These are phyloP conservation scores for Candoia aspera DNA, from an alignment of 2,113 vertebrate genomes.

Conservation along the genomic window DNA sequence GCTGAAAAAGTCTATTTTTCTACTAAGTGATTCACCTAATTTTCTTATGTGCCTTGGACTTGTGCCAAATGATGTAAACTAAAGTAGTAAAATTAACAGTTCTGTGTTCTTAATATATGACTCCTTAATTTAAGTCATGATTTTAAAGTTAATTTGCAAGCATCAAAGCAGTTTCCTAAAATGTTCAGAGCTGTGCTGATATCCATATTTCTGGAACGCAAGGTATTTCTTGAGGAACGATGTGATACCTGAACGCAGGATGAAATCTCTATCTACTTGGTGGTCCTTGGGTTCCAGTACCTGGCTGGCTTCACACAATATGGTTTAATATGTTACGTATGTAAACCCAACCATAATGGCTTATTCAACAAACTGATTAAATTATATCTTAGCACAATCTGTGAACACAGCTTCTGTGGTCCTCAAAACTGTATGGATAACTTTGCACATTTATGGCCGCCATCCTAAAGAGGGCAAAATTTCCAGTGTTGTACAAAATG, in stretches of 20 bases:
- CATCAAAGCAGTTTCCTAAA: neutral
- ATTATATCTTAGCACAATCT: neutral
- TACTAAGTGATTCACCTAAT: slow-evolving; percentile 71
- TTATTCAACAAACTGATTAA: neutral
- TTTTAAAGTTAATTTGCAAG: neutral
- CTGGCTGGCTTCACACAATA: too few relatives aligned
- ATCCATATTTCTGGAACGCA: neutral
- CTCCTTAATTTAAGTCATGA: slow-evolving; percentile 31
- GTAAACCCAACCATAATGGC: neutral
- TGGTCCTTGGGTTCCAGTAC: neutral
- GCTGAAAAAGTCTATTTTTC: slow-evolving; percentile 76
- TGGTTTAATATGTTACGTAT: neutral
- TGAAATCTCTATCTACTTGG: neutral
- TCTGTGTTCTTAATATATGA: slow-evolving; percentile 29
- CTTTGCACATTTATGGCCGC: neutral
- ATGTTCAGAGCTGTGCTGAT: neutral
- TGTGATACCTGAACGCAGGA: neutral
- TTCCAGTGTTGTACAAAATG: neutral
- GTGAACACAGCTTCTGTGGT: neutral
- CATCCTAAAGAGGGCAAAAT: neutral
- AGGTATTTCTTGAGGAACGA: neutral
- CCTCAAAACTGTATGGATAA: neutral
- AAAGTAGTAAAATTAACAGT: slow-evolving; percentile 72
- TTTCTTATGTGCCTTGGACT: slow-evolving; percentile 82
- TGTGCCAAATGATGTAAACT: slow-evolving; percentile 78